A percentile compares a stretch with the other conserved stretches of the same genome.
These are phyloP conservation scores for Myotis findleyi DNA, from an alignment of 2,797 vertebrate species.

Conservation along the genomic window DNA sequence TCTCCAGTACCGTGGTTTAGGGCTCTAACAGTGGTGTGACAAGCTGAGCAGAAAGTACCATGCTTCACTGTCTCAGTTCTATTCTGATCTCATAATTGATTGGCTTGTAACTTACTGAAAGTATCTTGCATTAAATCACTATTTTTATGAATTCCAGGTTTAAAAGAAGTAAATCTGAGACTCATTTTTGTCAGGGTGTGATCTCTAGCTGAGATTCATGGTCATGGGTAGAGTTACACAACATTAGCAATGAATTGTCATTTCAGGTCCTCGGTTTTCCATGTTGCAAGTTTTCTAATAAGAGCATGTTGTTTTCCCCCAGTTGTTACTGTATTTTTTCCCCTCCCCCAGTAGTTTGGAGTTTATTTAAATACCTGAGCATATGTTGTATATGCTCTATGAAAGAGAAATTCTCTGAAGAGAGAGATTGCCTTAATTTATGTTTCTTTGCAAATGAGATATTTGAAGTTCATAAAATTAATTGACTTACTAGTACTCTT, in stretches of 20 bases:
- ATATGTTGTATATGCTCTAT: background rate
- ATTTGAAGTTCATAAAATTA: background rate
- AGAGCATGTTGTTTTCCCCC: background rate
- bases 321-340: background rate
- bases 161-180: background rate
- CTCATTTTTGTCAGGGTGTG: background rate
- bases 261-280: background rate
- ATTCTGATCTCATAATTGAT: background rate
- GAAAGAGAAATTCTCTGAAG: slow-evolving; percentile 6
- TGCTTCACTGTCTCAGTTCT: background rate
- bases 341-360: background rate
- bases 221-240: background rate
- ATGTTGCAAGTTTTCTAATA: background rate
- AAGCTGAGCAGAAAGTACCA: background rate
- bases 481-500: background rate
- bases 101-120: background rate
- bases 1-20: background rate
- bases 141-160: background rate
- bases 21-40: background rate
- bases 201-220: background rate
- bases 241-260: background rate
- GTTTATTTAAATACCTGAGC: background rate
- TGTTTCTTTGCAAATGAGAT: background rate
- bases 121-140: background rate
- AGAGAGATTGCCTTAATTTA: background rate